Evolutionary conservation across 1,140 invertebrate species (phyloP).

Genomic region (Anastrepha ludens): DNA sequence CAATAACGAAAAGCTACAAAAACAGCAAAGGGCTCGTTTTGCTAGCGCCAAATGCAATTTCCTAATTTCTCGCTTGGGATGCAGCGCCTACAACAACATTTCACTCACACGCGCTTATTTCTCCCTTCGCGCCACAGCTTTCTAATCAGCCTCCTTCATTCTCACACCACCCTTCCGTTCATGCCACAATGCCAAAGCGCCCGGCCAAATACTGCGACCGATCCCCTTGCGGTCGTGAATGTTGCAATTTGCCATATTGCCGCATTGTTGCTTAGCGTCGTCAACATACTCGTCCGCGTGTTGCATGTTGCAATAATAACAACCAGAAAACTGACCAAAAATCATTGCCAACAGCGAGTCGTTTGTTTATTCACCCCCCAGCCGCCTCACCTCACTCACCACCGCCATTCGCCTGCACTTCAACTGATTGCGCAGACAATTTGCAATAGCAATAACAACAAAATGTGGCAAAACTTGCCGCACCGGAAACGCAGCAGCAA

Average conservation of each 20-base stretch:
- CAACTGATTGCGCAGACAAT: conserved; percentile 49
- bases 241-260: conserved; percentile 48
- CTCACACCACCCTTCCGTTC: neutral
- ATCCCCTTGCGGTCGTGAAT: neutral
- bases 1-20: neutral
- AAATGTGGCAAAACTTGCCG: conserved; percentile 21
- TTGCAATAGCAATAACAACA: neutral
- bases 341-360: conserved; percentile 47
- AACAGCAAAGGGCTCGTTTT: conserved; percentile 5
- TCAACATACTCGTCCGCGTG: neutral
- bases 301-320: conserved; percentile 12
- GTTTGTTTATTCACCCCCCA: conserved; percentile 2
- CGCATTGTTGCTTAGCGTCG: neutral
- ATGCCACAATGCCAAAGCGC: neutral
- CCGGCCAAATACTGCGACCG: neutral
- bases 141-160: neutral
- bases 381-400: neutral
- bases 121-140: neutral
- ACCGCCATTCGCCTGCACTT: neutral
- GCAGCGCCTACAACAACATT: neutral
- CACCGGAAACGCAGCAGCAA: conserved; percentile 13
- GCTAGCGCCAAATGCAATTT: conserved; percentile 40
- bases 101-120: neutral
- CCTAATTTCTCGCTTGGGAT: conserved; percentile 48
- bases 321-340: conserved; percentile 38